These are phyloP conservation scores for Stomorhina lunata DNA, from an alignment of 2,888 invertebrate species.

Conservation along the genomic window DNA sequence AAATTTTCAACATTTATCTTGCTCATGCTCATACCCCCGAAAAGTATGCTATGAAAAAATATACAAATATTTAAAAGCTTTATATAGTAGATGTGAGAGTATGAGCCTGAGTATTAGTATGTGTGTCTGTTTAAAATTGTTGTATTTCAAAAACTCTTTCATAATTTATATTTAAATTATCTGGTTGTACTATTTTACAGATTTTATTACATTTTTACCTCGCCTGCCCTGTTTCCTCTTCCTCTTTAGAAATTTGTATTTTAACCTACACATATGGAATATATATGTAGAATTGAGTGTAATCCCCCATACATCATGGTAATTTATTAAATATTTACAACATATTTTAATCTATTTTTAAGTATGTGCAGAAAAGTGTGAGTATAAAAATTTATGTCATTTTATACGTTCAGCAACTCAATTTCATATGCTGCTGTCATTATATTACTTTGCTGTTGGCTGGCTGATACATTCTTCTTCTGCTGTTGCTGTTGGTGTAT, in stretches of 20 bases:
- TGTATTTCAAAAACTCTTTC: constrained; percentile 40
- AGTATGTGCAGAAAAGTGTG: constrained; percentile 50
- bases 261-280: neutral
- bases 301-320: constrained; percentile 30
- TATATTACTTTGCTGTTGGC: neutral
- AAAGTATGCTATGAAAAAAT: neutral
- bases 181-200: constrained; percentile 14
- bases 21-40: no score
- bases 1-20: neutral
- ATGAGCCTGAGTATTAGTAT: neutral
- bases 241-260: no score
- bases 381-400: constrained; percentile 37
- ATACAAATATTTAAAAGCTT: neutral
- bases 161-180: constrained; percentile 55
- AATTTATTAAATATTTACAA: constrained; percentile 57
- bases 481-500: neutral
- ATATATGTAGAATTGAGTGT: neutral
- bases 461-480: no score
- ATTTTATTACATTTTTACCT: neutral
- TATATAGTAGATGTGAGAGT: neutral
- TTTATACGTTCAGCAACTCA: constrained; percentile 20
- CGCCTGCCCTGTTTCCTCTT: no score
- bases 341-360: constrained; percentile 59
- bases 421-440: neutral
- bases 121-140: neutral